Evolutionary conservation across 1,140 invertebrate species (phyloP).

Genomic region (Dufourea novaeangliae): DNA sequence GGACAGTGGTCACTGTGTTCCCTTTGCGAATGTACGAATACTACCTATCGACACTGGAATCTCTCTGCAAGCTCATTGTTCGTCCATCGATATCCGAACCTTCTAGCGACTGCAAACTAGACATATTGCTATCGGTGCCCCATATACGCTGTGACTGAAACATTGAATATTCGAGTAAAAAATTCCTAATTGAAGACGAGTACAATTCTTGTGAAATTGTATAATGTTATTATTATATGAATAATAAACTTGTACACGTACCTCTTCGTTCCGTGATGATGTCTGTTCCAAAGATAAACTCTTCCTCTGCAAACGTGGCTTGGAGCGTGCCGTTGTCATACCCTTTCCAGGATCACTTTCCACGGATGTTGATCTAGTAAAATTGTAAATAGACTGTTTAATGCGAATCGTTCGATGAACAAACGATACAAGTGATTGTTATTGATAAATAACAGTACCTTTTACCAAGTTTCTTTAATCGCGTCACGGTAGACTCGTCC

Average conservation of each 20-base stretch:
- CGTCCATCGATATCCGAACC: constrained; percentile 81
- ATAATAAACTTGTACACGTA: constrained; percentile 56
- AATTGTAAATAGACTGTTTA: not conserved
- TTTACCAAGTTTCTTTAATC: constrained; percentile 77
- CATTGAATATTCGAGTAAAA: constrained; percentile 17
- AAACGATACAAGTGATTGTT: too few species aligned
- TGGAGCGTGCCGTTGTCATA: constrained; percentile 77
- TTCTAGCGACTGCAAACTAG: constrained; percentile 90
- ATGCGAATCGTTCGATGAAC: not conserved
- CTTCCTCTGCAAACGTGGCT: constrained; percentile 86
- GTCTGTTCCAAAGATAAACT: constrained; percentile 90
- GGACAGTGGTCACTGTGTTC: too few species aligned
- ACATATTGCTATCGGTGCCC: constrained; percentile 89
- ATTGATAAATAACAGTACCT: constrained; percentile 71
- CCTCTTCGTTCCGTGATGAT: constrained; percentile 84
- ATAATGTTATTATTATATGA: too few species aligned
- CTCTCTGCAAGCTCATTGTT: constrained; percentile 83
- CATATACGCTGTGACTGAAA: constrained; percentile 72
- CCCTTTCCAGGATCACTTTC: constrained; percentile 78
- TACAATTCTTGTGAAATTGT: not conserved
- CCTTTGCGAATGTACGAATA: not conserved
- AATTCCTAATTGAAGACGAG: not conserved
- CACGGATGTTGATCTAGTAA: constrained; percentile 75
- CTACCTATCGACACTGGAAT: constrained; percentile 89
- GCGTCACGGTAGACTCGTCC: constrained; percentile 68